A percentile compares a stretch with the other conserved stretches of the same genome.
These are phyloP conservation scores for Dolichomitus sp. DNA, from an alignment of 2,888 invertebrate species.

Conservation along the genomic window DNA sequence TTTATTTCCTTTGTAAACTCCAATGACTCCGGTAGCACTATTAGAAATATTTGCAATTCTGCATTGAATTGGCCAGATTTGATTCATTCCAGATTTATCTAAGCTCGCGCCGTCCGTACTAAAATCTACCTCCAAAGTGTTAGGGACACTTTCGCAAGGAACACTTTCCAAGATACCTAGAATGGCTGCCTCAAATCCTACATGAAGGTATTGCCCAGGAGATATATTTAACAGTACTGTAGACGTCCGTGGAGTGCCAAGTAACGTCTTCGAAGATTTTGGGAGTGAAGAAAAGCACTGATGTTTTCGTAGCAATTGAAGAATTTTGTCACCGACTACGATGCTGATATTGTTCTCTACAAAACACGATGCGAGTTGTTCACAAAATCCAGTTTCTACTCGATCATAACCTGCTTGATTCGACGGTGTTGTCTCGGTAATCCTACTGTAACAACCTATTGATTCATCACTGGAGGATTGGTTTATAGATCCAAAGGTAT, in stretches of 20 bases:
- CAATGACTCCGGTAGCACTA: slow-evolving; percentile 43
- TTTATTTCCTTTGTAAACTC: slow-evolving; percentile 56
- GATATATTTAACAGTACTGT: not conserved
- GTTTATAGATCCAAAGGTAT: too few relatives aligned
- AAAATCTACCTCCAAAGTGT: not conserved
- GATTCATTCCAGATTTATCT: slow-evolving; percentile 10
- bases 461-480: too few relatives aligned
- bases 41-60: slow-evolving; percentile 43
- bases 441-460: too few relatives aligned
- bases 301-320: not conserved
- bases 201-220: slow-evolving; percentile 6
- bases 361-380: not conserved
- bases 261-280: not conserved
- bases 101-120: not conserved
- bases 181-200: not conserved
- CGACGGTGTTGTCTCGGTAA: too few relatives aligned
- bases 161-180: not conserved
- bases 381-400: not conserved
- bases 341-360: not conserved
- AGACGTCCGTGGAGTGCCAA: not conserved
- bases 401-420: too few relatives aligned
- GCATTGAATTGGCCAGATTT: slow-evolving; percentile 57
- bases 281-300: not conserved
- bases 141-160: not conserved
- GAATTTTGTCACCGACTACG: not conserved